These are phyloP conservation scores for Characodon lateralis DNA, from an alignment of 2,797 vertebrate genomes.

Conservation along the genomic window DNA sequence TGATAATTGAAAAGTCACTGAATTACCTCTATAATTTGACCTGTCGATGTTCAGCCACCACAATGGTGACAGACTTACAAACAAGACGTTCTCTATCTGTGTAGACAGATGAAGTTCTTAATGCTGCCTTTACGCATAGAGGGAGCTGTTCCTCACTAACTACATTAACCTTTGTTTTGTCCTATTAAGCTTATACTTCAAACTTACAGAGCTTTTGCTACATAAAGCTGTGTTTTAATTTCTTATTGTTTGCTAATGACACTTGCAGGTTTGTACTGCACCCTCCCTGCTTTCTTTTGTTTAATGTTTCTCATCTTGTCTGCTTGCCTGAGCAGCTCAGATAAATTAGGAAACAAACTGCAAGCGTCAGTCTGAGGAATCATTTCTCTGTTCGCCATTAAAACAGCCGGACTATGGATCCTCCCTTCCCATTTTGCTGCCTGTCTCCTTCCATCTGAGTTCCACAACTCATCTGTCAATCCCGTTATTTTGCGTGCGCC, in stretches of 20 bases:
- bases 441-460: constrained; percentile 68
- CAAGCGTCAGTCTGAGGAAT: constrained; percentile 69
- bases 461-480: constrained; percentile 68
- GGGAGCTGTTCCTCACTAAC: constrained; percentile 6
- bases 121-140: not conserved
- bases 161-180: constrained; percentile 8
- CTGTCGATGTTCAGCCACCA: constrained; percentile 2
- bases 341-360: constrained; percentile 70
- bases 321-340: constrained; percentile 58
- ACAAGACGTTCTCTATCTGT: not conserved
- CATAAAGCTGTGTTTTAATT: not conserved
- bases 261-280: constrained; percentile 2
- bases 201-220: not conserved
- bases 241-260: not conserved
- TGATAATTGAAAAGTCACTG: not conserved
- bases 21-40: not conserved
- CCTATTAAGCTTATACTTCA: not conserved
- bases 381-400: constrained; percentile 66
- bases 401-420: constrained; percentile 64
- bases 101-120: not conserved
- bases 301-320: constrained; percentile 51
- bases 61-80: constrained; percentile 4
- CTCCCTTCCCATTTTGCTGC: constrained; percentile 67
- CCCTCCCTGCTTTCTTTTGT: constrained; percentile 22
- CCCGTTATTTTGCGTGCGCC: constrained; percentile 61